phyloP scores from a whole-genome alignment of 2,888 invertebrate genomes.

The Gibbula magus region DNA sequence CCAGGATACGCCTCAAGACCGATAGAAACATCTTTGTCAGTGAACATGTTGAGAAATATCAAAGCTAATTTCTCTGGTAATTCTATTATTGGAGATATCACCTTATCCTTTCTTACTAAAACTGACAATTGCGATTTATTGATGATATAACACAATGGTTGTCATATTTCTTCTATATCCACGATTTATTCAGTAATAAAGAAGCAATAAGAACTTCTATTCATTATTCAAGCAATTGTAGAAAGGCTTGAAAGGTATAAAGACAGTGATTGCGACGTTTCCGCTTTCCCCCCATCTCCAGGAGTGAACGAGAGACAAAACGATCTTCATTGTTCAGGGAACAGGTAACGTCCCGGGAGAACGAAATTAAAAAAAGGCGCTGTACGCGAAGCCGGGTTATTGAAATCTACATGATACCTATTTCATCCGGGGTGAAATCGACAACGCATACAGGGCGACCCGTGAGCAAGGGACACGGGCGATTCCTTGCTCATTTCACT shows the following conservation, averaged over 20 bases:
- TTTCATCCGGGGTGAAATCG: background rate
- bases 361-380: background rate
- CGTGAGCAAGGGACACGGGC: constrained; percentile 1
- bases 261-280: background rate
- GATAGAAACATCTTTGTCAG: too few species aligned
- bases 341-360: background rate
- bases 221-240: background rate
- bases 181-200: background rate
- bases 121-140: too few species aligned
- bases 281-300: background rate
- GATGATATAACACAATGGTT: too few species aligned
- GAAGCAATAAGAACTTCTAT: background rate
- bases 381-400: background rate
- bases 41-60: too few species aligned
- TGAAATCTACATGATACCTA: constrained; percentile 8
- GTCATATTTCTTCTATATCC: too few species aligned
- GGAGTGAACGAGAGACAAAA: background rate
- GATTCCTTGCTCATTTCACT: background rate
- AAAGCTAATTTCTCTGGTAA: too few species aligned
- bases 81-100: too few species aligned
- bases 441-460: background rate
- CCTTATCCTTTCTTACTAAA: too few species aligned
- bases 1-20: too few species aligned
- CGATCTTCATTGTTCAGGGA: background rate
- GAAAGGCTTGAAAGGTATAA: background rate